A percentile compares a stretch with the other conserved stretches of the same genome.
Evolutionary conservation across 1,140 invertebrate genomes (phyloP).

Genomic region (Maniola jurtina): DNA sequence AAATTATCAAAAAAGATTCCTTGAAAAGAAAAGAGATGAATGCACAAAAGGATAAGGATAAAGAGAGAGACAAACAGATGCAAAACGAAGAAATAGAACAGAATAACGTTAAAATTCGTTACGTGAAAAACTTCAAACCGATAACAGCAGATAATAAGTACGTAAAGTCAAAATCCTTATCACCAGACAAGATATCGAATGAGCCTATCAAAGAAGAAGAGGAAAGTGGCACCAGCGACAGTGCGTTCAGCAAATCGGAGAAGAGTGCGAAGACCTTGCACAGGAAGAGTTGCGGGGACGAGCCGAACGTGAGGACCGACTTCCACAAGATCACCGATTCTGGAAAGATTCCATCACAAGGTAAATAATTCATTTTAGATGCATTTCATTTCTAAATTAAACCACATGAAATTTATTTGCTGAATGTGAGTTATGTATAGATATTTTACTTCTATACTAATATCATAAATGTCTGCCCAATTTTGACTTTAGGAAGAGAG

Average conservation of each 20-base stretch:
- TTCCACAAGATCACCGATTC: slow-evolving; percentile 61
- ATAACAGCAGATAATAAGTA: slow-evolving; percentile 67
- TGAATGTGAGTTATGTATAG: too few species aligned
- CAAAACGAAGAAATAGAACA: slow-evolving; percentile 31
- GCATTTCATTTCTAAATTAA: too few species aligned
- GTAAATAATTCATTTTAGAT: too few species aligned
- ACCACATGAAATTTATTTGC: too few species aligned
- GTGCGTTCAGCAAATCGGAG: slow-evolving; percentile 20
- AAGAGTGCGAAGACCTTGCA: slow-evolving; percentile 51
- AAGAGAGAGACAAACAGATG: slow-evolving; percentile 23
- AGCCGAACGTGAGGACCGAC: slow-evolving; percentile 55
- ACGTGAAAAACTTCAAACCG: slow-evolving; percentile 69
- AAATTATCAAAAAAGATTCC: slow-evolving; percentile 76
- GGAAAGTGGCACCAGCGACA: slow-evolving; percentile 34
- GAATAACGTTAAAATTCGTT: slow-evolving; percentile 53
- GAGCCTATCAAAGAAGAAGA: slow-evolving; percentile 54
- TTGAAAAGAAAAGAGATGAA: slow-evolving; percentile 59
- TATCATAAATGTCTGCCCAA: too few species aligned
- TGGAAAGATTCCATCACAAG: slow-evolving; percentile 83
- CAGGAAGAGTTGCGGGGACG: slow-evolving; percentile 75
- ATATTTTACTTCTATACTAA: too few species aligned
- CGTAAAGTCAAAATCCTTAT: slow-evolving; percentile 63
- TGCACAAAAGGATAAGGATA: slow-evolving; percentile 39
- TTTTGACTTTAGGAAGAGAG: too few species aligned
- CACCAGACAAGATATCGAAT: slow-evolving; percentile 63